Evolutionary conservation across 1,140 invertebrate species (phyloP).

Genomic region (Neodiprion pinetum): DNA sequence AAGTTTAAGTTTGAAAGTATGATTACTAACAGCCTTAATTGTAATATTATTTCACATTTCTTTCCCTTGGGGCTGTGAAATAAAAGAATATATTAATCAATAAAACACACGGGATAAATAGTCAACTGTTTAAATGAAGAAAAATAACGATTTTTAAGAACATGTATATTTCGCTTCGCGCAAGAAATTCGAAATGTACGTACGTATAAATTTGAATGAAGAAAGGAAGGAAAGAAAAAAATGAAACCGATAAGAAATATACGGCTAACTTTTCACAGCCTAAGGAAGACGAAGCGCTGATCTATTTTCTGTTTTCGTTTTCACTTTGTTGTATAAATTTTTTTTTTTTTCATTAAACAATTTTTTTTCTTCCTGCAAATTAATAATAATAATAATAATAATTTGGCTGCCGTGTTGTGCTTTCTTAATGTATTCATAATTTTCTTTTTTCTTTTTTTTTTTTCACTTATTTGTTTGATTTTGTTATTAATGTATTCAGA

Average conservation of each 20-base stretch:
- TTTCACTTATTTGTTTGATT: too few species aligned
- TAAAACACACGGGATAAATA: not conserved
- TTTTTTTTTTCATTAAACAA: not conserved
- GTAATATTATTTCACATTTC: slow-evolving; percentile 6
- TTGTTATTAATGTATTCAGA: not conserved
- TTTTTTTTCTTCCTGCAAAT: not conserved
- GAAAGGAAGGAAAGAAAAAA: too few species aligned
- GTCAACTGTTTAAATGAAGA: not conserved
- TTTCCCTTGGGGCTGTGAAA: slow-evolving; percentile 4
- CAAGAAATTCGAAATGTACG: too few species aligned
- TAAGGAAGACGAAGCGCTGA: not conserved
- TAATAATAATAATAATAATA: not conserved
- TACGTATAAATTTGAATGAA: too few species aligned
- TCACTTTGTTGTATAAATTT: not conserved
- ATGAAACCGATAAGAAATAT: not conserved
- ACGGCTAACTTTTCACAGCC: not conserved
- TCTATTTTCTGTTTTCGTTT: not conserved
- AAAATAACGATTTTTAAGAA: too few species aligned
- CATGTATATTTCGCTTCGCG: too few species aligned
- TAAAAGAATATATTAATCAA: not conserved
- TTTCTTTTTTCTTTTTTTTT: not conserved
- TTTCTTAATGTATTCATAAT: slow-evolving; percentile 8
- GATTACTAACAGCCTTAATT: not conserved
- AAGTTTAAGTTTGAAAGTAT: not conserved
- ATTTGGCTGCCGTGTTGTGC: slow-evolving; percentile 6